These are phyloP conservation scores for Gymnosoma rotundatum DNA, from an alignment of 2,888 invertebrate genomes.

Conservation along the genomic window DNA sequence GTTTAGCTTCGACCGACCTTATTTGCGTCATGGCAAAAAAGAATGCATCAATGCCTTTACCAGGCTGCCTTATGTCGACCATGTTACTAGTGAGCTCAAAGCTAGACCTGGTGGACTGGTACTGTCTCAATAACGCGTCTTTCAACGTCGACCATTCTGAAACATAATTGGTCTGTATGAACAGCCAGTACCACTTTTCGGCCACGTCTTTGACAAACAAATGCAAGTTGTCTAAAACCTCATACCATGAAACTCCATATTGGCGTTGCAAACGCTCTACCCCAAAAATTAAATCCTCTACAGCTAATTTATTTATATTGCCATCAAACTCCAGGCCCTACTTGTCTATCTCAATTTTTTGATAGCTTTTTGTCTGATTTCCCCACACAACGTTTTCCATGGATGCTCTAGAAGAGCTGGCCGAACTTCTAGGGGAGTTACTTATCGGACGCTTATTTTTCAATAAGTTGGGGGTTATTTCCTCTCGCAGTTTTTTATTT, in stretches of 20 bases:
- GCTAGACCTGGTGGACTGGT: neutral
- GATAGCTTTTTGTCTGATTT: neutral
- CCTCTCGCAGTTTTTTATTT: neutral
- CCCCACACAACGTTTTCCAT: neutral
- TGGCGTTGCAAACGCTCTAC: neutral
- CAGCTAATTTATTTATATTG: too few species aligned
- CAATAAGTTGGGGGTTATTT: neutral
- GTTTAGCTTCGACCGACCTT: too few species aligned
- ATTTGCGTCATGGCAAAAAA: too few species aligned
- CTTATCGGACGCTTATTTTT: neutral
- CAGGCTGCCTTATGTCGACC: too few species aligned
- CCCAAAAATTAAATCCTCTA: too few species aligned
- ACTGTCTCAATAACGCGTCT: neutral
- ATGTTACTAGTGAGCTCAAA: too few species aligned
- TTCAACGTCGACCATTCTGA: neutral
- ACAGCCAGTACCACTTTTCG: constrained; percentile 10
- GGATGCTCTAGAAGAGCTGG: neutral
- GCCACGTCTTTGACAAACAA: neutral
- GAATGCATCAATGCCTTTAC: too few species aligned
- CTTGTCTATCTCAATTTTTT: neutral
- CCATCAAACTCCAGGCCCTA: neutral
- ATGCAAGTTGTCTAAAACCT: constrained; percentile 5
- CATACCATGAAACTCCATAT: neutral
- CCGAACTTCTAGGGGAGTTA: neutral
- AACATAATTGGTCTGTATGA: neutral